Evolutionary conservation across 1,140 invertebrate species (phyloP).

Genomic region (Orchesella cincta): DNA sequence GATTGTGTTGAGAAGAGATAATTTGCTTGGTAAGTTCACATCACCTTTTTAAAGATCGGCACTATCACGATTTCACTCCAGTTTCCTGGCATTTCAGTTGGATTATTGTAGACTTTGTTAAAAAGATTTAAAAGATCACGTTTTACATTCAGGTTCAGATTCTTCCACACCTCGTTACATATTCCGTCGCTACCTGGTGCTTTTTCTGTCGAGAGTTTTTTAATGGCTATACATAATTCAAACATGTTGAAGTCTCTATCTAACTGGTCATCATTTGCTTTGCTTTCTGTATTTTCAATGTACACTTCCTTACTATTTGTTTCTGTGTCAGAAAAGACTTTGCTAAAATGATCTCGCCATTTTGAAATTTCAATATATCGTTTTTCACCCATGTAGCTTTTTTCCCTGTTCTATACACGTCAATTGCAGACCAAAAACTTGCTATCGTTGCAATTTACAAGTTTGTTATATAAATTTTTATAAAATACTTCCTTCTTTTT

Average conservation of each 20-base stretch:
- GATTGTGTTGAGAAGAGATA: slow-evolving; percentile 48
- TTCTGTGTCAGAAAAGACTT: too few species aligned
- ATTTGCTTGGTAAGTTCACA: slow-evolving; percentile 42
- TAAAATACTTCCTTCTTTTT: not conserved
- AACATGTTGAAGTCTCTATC: not conserved
- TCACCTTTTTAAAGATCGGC: slow-evolving; percentile 48
- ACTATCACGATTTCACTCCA: slow-evolving; percentile 36
- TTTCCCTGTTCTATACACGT: not conserved
- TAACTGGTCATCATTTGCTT: not conserved
- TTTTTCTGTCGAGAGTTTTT: slow-evolving; percentile 10
- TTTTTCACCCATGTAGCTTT: not conserved
- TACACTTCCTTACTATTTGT: too few species aligned
- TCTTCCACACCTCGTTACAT: not conserved
- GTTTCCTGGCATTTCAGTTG: not conserved
- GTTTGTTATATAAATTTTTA: not conserved
- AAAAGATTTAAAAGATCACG: not conserved
- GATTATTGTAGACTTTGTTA: not conserved
- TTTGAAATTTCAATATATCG: not conserved
- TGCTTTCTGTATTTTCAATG: too few species aligned
- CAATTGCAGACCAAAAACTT: not conserved
- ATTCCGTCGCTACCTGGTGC: slow-evolving; percentile 1
- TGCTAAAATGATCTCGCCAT: not conserved
- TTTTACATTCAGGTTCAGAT: not conserved
- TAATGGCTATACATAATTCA: not conserved
- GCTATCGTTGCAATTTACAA: not conserved